Evolutionary conservation across 2,797 vertebrate species (phyloP).

Genomic region (Podargus strigoides): DNA sequence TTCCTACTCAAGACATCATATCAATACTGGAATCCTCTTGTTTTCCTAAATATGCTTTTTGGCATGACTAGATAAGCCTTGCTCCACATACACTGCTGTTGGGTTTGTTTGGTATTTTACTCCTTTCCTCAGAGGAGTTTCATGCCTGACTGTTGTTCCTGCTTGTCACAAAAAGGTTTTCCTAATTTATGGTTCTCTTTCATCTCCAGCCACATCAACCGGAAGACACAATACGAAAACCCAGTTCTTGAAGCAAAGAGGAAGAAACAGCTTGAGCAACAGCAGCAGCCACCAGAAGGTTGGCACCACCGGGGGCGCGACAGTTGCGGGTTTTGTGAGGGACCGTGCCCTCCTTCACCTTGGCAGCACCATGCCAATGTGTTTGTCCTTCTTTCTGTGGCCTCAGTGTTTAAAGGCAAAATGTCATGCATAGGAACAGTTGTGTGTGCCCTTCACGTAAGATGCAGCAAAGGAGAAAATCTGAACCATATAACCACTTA

Average conservation of each 20-base stretch:
- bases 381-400: neutral
- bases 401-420: neutral
- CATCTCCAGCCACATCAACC: conserved; percentile 92
- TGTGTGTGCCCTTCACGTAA: neutral
- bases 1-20: neutral
- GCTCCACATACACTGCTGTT: neutral
- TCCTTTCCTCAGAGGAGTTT: neutral
- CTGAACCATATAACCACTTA: neutral
- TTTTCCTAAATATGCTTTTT: neutral
- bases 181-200: conserved; percentile 28
- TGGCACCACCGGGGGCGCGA: neutral
- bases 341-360: neutral
- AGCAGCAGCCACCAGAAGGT: conserved; percentile 79
- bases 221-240: conserved; percentile 99
- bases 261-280: conserved; percentile 92
- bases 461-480: neutral
- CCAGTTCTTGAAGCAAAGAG: conserved; percentile 94
- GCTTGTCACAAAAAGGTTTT: neutral
- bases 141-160: neutral
- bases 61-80: neutral
- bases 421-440: rapidly evolving
- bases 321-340: neutral
- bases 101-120: neutral
- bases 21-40: neutral
- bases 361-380: neutral